Base-by-base conservation (phyloP, 2,113 vertebrate species). In the Castor canadensis region DNA sequence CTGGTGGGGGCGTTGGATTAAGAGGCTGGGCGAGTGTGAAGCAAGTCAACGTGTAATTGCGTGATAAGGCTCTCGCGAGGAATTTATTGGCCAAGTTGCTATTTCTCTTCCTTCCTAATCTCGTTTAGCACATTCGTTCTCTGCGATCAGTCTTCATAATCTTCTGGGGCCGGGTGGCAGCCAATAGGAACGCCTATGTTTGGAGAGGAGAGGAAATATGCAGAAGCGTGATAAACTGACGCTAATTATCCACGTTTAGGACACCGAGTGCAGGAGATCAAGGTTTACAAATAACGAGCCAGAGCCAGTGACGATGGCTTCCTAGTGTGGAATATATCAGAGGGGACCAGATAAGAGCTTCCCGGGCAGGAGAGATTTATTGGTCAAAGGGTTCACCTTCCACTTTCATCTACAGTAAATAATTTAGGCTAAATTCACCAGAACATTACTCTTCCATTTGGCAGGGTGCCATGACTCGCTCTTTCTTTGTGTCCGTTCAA, bases 81-180 rank as follows among this genome's bases (percentile, higher is more conserved):
- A 99, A 99, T 99, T 99, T 99, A 99, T 99, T 99, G 99, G 99
- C 99, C 99, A 99, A 99, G 99, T 99, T 99, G 99, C 99, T 99
- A 99, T 99, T 99, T 99, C 99, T 99, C 99, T 99, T 99, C 99
- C 99, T 98, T 99, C 99, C 99, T 99, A 99, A 99, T 99, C 99
- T 99, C 99, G 98, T 99, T 98, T 98, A 99, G 99, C 99, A 99
- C 99, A 99, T 99, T 99, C 99, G 99, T 99, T 99, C 99, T 99
- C 99, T 99, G 99, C 99, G 99, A 99, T 99, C 99, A 99, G 99
- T 99, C 99, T 99, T 99, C 99, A 99, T 99, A 99, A 99, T 99
- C 99, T 99, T 99, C 99, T 99, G 99, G 99, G 99, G 99, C 99
- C 99, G 99, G 99, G 98, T 99, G 98, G 99, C 99, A 99, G 99